A percentile compares a stretch with the other conserved stretches of the same genome.
These are phyloP conservation scores for Drosophila athabasca DNA, from an alignment of 1,140 invertebrate species.

Conservation along the genomic window DNA sequence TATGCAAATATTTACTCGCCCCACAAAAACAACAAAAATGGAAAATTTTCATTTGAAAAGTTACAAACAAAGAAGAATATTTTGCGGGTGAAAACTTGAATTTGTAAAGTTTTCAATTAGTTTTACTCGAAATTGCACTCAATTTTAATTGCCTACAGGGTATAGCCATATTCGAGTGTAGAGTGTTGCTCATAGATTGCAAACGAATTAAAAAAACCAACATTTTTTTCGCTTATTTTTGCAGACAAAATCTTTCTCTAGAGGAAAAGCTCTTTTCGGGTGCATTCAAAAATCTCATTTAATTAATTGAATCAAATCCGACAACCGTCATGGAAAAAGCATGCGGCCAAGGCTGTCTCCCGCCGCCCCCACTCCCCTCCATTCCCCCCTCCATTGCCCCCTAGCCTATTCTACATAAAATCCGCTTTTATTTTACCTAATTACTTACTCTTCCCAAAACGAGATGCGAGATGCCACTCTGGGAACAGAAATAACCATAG, in stretches of 20 bases:
- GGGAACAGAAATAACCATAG: constrained; percentile 26
- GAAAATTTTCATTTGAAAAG: constrained; percentile 10
- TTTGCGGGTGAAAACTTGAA: constrained; percentile 9
- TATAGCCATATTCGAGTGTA: too few relatives aligned
- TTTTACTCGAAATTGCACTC: too few relatives aligned
- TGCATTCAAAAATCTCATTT: constrained; percentile 49
- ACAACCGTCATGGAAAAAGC: constrained; percentile 41
- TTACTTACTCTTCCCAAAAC: constrained; percentile 13
- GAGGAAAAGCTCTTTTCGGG: background rate
- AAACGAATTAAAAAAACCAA: background rate
- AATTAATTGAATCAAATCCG: constrained; percentile 58
- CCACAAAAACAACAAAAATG: background rate
- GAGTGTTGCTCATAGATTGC: background rate
- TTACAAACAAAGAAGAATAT: background rate
- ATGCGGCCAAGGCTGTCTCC: constrained; percentile 33
- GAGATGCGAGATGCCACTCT: constrained; percentile 11
- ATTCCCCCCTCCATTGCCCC: background rate
- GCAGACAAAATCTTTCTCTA: background rate
- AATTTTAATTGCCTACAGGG: too few relatives aligned
- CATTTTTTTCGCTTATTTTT: constrained; percentile 9
- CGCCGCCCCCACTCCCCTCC: background rate
- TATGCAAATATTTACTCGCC: constrained; percentile 43
- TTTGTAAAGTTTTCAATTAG: too few relatives aligned
- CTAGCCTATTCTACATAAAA: background rate
- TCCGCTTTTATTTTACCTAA: constrained; percentile 10